Base-by-base conservation (phyloP, 2,797 vertebrate species). In the Psittacula echo region DNA sequence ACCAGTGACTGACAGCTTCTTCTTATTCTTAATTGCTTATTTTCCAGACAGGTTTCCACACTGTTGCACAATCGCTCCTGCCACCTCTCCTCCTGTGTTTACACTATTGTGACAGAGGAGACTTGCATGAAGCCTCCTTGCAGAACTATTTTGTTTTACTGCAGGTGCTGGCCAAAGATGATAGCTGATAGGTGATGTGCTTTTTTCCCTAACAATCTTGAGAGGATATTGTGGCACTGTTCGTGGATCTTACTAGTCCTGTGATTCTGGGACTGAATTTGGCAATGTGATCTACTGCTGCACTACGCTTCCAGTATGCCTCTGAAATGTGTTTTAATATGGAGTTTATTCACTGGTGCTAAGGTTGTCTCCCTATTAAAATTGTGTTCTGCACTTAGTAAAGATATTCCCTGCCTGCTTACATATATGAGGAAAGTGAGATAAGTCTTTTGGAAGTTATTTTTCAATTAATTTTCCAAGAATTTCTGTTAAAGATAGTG, bases 361-460 rank as follows among this genome's bases (percentile, higher is more conserved):
- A 29, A 34, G 60, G 29, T 8, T 7, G 3, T 22, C 14, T 70
- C 11, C 20, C 11, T 64, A 1, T 18, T 41, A 53, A 60, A 30
- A 48, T 24, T 18, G 17, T 44, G 7, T 58, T 58, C 32, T 75
- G 45, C 19, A 17, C 26, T n/a, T 61, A 22, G 21, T 14, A 32
- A 73, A 76, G 66, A n/a, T 32, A 10, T 19, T 89, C 5, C 3
- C 5, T 54, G 14, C n/a, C 67, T 34, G 32, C 32, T 61, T 47
- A 19, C 0, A 0, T 47, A 23, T 8, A 23, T 10, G 10, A 68
- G 5, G 4, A 70, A 61, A 68, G 50, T 13, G 8, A 26, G 6
- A 50, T 30, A 11, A 2, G 2, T 13, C 2, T 66, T 68, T 32
- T 32, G 30, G 8, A 70, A 65, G 37, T 10, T 79, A 7, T 41